Evolutionary conservation across 2,113 vertebrate species (phyloP), one percentile per base, ranked within the genome.

Genomic region (Seriola aureovittata): DNA sequence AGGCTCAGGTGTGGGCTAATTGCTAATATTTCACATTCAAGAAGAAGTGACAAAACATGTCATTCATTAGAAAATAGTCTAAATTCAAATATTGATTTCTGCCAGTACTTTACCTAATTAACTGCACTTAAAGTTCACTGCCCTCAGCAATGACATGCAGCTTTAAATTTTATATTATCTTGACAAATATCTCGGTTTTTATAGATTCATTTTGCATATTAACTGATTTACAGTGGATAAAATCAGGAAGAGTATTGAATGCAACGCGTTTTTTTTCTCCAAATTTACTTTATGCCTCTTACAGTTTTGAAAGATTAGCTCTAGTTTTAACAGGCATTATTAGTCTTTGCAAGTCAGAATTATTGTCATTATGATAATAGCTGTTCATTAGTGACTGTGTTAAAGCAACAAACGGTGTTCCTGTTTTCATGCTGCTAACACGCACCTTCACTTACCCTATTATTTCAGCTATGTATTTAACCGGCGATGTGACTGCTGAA

Each of bases 41-140:
- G 25, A 48, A 38, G 25, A 87, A 73, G 54, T 75, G 77, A 82
- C 69, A 82, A 90, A 89, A 88, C 52, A 82, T 74, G 76, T 38
- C 54, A 85, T 75, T 88, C 17, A 82, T 76, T 29, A 42, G 12
- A 67, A 75, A 81, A 75, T 71, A 54, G 40, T 68, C 48, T 78
- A 64, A 71, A 81, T 83, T 87, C 50, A 70, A 44, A 78, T 67
- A 66, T 62, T 75, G 68, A 85, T 87, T 85, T 34, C 14, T 55
- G 75, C 67, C 77, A 71, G 46, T 79, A 29, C 46, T 80, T 83
- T 32, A 65, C 17, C 29, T 48, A 71, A 90, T 85, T 85, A 85
- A 82, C 70, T 62, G 34, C 19, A 46, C 62, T 82, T 40, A 44
- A 86, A 72, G 78, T 69, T 75, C 29, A 52, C 68, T 70, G 68